Evolutionary conservation across 1,140 invertebrate genomes (phyloP).

Genomic region (Megalonaias nervosa): DNA sequence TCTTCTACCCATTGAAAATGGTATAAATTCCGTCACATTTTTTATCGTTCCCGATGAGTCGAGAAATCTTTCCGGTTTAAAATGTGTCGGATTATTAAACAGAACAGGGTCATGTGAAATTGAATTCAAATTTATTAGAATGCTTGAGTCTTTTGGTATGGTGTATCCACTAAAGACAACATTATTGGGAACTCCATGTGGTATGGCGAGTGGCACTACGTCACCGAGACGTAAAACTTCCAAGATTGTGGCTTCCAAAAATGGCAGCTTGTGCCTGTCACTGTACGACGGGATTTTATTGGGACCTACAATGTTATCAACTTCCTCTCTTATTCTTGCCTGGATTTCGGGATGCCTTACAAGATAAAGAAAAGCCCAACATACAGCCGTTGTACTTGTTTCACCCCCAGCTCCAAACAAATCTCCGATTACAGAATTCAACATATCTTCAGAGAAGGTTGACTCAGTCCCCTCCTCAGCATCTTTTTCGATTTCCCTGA

Average conservation of each 20-base stretch:
- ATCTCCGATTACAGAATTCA: constrained; percentile 73
- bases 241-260: constrained; percentile 42
- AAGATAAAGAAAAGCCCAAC: constrained; percentile 89
- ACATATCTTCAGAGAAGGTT: constrained; percentile 13
- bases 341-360: constrained; percentile 75
- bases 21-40: constrained; percentile 23
- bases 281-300: constrained; percentile 20
- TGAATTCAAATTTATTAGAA: constrained; percentile 29
- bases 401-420: constrained; percentile 91
- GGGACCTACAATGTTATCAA: constrained; percentile 75
- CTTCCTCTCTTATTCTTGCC: constrained; percentile 85
- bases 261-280: constrained; percentile 33
- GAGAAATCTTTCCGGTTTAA: constrained; percentile 37
- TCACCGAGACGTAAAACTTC: constrained; percentile 41
- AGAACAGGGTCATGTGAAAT: constrained; percentile 21
- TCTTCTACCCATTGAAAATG: constrained; percentile 38
- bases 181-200: constrained; percentile 59
- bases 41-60: constrained; percentile 4
- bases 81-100: constrained; percentile 27
- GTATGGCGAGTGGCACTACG: constrained; percentile 65
- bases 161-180: constrained; percentile 40
- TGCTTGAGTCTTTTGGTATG: constrained; percentile 29
- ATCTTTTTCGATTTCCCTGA: background rate
- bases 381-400: constrained; percentile 85
- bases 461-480: background rate